These are phyloP conservation scores for Eremophila alpestris DNA, from an alignment of 2,797 vertebrate species.

Conservation along the genomic window DNA sequence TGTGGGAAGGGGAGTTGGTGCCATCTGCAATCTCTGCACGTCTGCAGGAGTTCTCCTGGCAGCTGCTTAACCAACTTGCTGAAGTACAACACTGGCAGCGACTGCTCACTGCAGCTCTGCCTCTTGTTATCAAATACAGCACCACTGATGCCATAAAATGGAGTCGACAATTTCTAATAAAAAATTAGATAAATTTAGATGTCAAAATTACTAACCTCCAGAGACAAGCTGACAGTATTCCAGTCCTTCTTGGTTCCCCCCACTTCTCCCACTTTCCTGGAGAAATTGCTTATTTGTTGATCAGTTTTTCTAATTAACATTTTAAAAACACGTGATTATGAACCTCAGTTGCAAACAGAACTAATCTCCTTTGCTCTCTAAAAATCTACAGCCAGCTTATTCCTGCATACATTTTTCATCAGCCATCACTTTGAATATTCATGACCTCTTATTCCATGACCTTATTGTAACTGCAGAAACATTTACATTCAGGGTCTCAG, in stretches of 20 bases:
- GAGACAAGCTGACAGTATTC: not conserved
- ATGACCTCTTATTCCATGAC: not conserved
- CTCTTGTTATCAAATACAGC: conserved; percentile 7
- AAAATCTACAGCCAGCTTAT: not conserved
- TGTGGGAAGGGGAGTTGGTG: not conserved
- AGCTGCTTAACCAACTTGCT: not conserved
- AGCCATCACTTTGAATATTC: not conserved
- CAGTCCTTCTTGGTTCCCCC: not conserved
- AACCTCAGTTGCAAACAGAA: not conserved
- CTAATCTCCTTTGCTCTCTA: not conserved
- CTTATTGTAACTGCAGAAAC: not conserved
- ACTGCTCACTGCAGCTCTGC: not conserved
- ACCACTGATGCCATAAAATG: not conserved
- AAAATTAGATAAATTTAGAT: not conserved
- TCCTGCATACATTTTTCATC: not conserved
- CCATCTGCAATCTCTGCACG: not conserved
- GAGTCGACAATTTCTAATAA: not conserved
- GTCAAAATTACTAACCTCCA: conserved; percentile 11
- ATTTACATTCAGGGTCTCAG: not conserved
- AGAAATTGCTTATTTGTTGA: not conserved
- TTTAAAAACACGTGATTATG: not conserved
- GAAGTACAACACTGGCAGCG: not conserved
- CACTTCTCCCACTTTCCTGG: not conserved
- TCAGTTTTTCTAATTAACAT: not conserved
- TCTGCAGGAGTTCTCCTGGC: not conserved